phyloP scores from a whole-genome alignment of 2,888 invertebrate genomes.

The Cephus spinipes region DNA sequence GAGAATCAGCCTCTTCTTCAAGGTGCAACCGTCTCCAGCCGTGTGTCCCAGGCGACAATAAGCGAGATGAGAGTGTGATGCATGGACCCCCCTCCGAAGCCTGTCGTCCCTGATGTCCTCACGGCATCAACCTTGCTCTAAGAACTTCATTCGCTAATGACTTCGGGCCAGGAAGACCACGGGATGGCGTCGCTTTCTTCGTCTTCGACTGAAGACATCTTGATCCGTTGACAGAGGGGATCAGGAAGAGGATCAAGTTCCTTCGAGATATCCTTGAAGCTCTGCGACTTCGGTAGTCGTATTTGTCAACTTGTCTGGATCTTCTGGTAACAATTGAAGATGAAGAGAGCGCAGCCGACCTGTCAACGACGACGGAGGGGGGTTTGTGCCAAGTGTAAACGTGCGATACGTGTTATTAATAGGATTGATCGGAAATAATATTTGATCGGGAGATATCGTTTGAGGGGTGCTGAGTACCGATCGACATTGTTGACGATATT shows the following conservation, averaged over 20 bases:
- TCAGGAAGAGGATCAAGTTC: background rate
- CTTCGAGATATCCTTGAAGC: background rate
- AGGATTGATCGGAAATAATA: background rate
- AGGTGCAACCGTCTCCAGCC: constrained; percentile 69
- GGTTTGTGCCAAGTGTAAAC: constrained; percentile 16
- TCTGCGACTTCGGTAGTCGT: background rate
- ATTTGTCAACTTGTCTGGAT: background rate
- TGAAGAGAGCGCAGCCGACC: background rate
- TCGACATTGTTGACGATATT: background rate
- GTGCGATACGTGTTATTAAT: background rate
- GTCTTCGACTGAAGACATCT: background rate
- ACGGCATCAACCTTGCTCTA: constrained; percentile 61
- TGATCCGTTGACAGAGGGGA: background rate
- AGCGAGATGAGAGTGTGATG: constrained; percentile 93
- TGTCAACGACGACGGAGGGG: constrained; percentile 31
- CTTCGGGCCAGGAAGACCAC: background rate
- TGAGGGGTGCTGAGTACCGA: background rate
- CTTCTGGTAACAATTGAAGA: background rate
- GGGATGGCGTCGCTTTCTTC: background rate
- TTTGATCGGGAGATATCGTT: background rate
- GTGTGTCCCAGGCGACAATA: constrained; percentile 85
- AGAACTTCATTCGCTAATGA: constrained; percentile 11
- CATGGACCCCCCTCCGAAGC: constrained; percentile 62
- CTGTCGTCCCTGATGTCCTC: constrained; percentile 59
- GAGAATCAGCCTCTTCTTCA: constrained; percentile 71